A percentile compares a stretch with the other conserved stretches of the same genome.
Conservation (phyloP, 1,140 invertebrate genomes). For the Lepidurus packardi region DNA sequence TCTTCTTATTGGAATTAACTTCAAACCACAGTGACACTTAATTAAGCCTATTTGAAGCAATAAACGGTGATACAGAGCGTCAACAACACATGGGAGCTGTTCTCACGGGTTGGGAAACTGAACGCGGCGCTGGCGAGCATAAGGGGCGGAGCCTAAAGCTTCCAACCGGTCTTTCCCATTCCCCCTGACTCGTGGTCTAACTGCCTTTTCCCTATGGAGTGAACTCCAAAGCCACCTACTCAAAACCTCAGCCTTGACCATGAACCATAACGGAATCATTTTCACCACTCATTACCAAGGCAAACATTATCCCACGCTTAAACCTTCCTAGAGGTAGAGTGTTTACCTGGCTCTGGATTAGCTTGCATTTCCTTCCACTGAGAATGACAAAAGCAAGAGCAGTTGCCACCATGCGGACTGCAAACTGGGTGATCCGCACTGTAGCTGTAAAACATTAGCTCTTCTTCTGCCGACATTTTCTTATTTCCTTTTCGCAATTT, state of each 20-base stretch:
- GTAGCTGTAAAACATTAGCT: slow-evolving; percentile 11
- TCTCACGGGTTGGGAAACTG: background rate
- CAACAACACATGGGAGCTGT: background rate
- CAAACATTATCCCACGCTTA: background rate
- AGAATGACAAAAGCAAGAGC: background rate
- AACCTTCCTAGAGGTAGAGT: background rate
- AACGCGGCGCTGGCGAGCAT: background rate
- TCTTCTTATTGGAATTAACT: background rate
- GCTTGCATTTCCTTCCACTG: background rate
- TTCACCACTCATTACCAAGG: background rate
- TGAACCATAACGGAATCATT: background rate
- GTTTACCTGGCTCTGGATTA: background rate
- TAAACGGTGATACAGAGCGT: background rate
- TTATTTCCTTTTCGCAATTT: too few species aligned
- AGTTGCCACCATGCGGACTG: background rate
- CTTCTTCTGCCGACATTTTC: background rate
- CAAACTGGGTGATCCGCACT: background rate
- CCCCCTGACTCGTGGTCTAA: background rate
- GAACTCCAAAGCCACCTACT: background rate
- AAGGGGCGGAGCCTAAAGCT: background rate
- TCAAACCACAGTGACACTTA: background rate
- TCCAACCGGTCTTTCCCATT: background rate
- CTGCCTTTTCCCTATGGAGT: background rate
- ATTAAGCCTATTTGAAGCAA: background rate
- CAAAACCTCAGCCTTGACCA: background rate